Base-by-base conservation (phyloP, 1,140 invertebrate genomes). In the Neocloeon triangulifer region DNA sequence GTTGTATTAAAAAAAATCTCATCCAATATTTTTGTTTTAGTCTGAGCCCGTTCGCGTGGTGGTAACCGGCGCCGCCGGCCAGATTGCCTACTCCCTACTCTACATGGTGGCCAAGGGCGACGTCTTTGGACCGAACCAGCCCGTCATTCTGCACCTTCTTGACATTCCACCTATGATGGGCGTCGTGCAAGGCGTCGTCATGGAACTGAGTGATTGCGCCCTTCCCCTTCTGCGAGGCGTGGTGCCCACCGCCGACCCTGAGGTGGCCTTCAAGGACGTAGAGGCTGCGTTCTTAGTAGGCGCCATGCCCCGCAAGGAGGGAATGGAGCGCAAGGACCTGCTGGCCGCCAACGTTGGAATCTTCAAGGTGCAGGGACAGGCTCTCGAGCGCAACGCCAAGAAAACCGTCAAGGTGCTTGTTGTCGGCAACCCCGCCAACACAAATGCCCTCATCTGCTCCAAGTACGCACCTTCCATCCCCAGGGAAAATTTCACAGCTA, bases 341-440 rank as follows among this genome's bases (percentile, higher is more conserved):
- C 55, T 92, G 18, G 77, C 85, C 22, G 92, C 92, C 6, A 99
- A 99, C 61, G 91, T 97, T 4, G 91, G 89, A 50, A 99, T 99
- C 44, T 99, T 99, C 55, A 95, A 96, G 59, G 76, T 42, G 12
- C 37, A 55, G 59, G 95, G 94, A 10, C 66, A 86, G 48, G 89
- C 94, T 9, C 51, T 99, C 1, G 79, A 97, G 39, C 73, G 89
- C 53, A 69, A 71, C 53, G 86, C 94, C 2, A 85, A 82, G 41
- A 96, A 97, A 48, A 75, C 76, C 49, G 84, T 95, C 12, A 96
- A 95, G 58, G 79, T 92, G 13, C 56, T 99, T 12, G 92, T 99
- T 25, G 94, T 99, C 46, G 95, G 95, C 21, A 99, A 99, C 56
- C 95, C 95, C 28, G 95, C 95, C 0, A 99, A 99, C 50, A 99